These are phyloP conservation scores for Phylloscopus whistleri DNA, from an alignment of 2,113 vertebrate species.

Conservation along the genomic window DNA sequence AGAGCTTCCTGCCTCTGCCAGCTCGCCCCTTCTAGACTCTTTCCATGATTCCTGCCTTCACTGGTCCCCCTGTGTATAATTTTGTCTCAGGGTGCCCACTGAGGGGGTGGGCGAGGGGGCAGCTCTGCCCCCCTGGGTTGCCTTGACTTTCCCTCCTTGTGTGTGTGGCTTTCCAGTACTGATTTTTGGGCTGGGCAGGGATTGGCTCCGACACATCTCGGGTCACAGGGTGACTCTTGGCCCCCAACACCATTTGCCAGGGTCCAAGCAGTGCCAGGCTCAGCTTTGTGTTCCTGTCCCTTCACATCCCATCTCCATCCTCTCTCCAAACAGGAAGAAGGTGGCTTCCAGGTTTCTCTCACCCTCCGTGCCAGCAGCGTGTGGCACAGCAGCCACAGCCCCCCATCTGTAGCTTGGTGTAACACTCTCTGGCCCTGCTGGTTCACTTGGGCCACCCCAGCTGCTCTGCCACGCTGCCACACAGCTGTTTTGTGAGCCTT, in stretches of 20 bases:
- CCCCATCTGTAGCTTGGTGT: too few species aligned
- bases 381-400: rapidly evolving
- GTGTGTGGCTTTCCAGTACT: rapidly evolving
- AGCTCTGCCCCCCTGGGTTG: neutral
- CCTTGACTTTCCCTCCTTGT: rapidly evolving
- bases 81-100: neutral
- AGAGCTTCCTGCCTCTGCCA: neutral
- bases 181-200: neutral
- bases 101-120: neutral
- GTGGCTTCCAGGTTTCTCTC: neutral
- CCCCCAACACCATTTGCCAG: rapidly evolving
- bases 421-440: too few species aligned
- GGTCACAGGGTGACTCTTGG: neutral
- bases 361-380: rapidly evolving
- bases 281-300: rapidly evolving
- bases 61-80: neutral
- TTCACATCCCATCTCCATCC: rapidly evolving
- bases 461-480: too few species aligned
- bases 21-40: neutral
- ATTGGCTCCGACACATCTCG: rapidly evolving
- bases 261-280: neutral
- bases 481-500: too few species aligned
- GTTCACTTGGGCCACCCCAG: too few species aligned
- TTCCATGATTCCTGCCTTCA: neutral
- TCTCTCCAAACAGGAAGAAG: neutral